Conservation (phyloP, 1,140 invertebrate species). For the Cotesia vestalis region DNA sequence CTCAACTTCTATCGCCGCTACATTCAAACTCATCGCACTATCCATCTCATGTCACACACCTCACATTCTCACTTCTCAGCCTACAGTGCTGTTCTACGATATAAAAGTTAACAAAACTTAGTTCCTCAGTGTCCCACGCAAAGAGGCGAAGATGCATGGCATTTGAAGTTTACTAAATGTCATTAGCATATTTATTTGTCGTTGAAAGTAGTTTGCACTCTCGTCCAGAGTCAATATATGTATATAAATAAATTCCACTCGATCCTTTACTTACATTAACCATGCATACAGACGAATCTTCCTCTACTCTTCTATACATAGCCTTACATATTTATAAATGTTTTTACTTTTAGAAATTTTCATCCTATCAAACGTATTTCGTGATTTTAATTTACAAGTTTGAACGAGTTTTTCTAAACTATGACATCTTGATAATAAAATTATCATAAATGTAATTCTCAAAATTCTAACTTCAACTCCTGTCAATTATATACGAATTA, state of each 20-base stretch:
- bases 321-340: background rate
- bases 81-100: constrained; percentile 16
- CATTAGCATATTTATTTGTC: constrained; percentile 65
- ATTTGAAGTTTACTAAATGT: constrained; percentile 58
- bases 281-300: background rate
- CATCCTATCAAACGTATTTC: background rate
- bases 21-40: background rate
- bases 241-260: constrained; percentile 35
- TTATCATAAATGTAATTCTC: background rate
- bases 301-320: background rate
- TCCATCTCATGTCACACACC: too few species aligned
- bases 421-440: constrained; percentile 20
- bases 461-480: too few species aligned
- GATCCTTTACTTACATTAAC: constrained; percentile 14
- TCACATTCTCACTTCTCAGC: too few species aligned
- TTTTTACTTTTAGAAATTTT: background rate
- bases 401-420: background rate
- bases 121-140: constrained; percentile 44
- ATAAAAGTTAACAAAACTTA: constrained; percentile 58
- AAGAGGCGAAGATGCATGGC: constrained; percentile 56
- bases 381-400: background rate
- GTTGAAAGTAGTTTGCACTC: constrained; percentile 37
- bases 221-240: constrained; percentile 31
- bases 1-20: constrained; percentile 21
- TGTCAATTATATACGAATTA: too few species aligned